Evolutionary conservation across 1,140 invertebrate species (phyloP), one percentile per base, ranked within the genome.

Genomic region (Penaeus chinensis): DNA sequence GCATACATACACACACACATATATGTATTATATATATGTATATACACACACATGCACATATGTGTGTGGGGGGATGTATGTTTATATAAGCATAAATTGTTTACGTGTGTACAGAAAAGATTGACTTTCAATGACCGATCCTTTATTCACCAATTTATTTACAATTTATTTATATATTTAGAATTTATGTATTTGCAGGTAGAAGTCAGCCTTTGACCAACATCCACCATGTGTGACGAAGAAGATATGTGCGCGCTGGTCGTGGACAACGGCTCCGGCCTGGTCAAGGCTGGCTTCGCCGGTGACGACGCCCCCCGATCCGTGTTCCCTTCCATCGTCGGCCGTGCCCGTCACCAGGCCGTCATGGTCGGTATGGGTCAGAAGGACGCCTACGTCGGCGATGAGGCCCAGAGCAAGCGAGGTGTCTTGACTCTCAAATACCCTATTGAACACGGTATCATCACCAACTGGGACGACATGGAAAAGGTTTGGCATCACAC

Each of bases 361-460:
- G 97, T 99, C 90, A 99, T 99, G 98, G 97, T 99, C 90, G 98
- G 98, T 93, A 99, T 99, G 98, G 98, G 97, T 91, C 97, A 99
- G 93, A 99, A 98, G 93, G 98, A 99, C 94, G 96, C 96, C 77
- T 99, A 99, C 93, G 98, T 99, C 84, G 98, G 98, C 91, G 98
- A 99, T 93, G 98, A 99, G 93, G 98, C 98, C 91, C 98, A 99
- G 93, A 96, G 95, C 93, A 99, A 99, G 94, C 95, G 98, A 95
- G 96, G 94, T 94, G 97, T 97, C 93, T 95, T 97, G 90, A 97
- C 96, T 89, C 93, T 98, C 90, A 97, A 97, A 93, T 98, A 98
- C 94, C 97, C 97, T 89, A 97, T 98, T 93, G 96, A 98, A 93
- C 97, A 98, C 94, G 97, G 97, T 91, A 97, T 98, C 93, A 96